Evolutionary conservation across 2,888 invertebrate genomes (phyloP).

Genomic region (Drosophila recens): DNA sequence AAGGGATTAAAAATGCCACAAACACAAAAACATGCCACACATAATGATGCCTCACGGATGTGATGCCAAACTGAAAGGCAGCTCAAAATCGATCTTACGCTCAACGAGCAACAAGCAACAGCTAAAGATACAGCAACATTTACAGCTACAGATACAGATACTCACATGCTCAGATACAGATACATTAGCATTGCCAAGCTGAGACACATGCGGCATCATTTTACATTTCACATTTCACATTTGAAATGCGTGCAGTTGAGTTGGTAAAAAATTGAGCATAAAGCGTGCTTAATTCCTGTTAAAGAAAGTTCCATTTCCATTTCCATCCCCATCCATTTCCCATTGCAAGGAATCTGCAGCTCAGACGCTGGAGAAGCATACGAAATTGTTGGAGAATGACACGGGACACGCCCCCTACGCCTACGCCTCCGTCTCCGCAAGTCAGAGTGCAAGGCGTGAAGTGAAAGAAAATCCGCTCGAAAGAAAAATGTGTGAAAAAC

Average conservation of each 20-base stretch:
- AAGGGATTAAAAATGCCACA: conserved; percentile 45
- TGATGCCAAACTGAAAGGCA: conserved; percentile 60
- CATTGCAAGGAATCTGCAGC: conserved; percentile 18
- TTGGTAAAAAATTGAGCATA: conserved; percentile 72
- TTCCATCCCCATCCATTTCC: conserved; percentile 50
- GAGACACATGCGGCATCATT: conserved; percentile 74
- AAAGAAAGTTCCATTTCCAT: conserved; percentile 69
- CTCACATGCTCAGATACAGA: conserved; percentile 38
- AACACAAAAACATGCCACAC: conserved; percentile 45
- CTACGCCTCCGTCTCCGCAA: conserved; percentile 25
- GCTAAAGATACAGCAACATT: conserved; percentile 10
- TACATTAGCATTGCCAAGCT: conserved; percentile 12
- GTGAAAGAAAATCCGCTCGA: conserved; percentile 29
- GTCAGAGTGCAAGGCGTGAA: conserved; percentile 63
- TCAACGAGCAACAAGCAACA: conserved; percentile 40
- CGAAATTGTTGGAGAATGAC: conserved; percentile 75
- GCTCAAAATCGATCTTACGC: conserved; percentile 74
- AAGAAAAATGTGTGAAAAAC: conserved; percentile 72
- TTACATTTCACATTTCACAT: conserved; percentile 78
- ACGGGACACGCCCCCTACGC: conserved; percentile 59
- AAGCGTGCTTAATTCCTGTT: conserved; percentile 77
- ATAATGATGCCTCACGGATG: conserved; percentile 34
- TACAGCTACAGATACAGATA: conserved; percentile 47
- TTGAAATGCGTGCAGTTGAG: conserved; percentile 60
- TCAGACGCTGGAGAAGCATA: conserved; percentile 75